A percentile compares a stretch with the other conserved stretches of the same genome.
phyloP scores from a whole-genome alignment of 2,888 invertebrate genomes.

The Macroteleia sp. region DNA sequence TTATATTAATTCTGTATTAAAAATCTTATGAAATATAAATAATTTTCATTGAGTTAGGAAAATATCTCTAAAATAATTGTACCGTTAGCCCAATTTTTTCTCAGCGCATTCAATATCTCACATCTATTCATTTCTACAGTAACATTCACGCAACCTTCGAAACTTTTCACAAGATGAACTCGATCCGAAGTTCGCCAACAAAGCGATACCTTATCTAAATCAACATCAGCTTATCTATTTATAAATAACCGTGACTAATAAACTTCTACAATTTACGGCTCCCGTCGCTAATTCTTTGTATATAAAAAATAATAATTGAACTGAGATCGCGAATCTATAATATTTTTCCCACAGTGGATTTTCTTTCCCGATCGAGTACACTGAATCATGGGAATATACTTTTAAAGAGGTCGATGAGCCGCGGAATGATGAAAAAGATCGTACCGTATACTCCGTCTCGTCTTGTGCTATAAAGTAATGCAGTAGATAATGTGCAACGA shows the following conservation, averaged over 20 bases:
- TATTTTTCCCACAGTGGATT: slow-evolving; percentile 19
- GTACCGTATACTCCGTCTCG: slow-evolving; percentile 12
- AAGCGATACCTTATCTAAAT: slow-evolving; percentile 15
- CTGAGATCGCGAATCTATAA: slow-evolving; percentile 13
- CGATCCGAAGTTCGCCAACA: not conserved
- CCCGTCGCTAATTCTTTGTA: slow-evolving; percentile 20
- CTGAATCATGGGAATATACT: slow-evolving; percentile 36
- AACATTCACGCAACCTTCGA: slow-evolving; percentile 5
- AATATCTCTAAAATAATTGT: not conserved
- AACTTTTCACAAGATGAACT: slow-evolving; percentile 6
- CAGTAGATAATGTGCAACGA: slow-evolving; percentile 17
- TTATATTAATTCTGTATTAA: no score
- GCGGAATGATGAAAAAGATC: slow-evolving; percentile 31
- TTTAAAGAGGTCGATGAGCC: slow-evolving; percentile 49
- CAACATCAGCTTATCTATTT: not conserved
- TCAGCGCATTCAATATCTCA: not conserved
- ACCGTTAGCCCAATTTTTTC: slow-evolving; percentile 1
- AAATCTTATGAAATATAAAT: no score
- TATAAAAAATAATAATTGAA: slow-evolving; percentile 31
- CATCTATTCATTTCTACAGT: not conserved
- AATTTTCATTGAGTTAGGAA: not conserved
- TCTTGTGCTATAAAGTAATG: slow-evolving; percentile 19
- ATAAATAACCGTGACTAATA: slow-evolving; percentile 8
- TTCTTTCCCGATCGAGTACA: slow-evolving; percentile 1
- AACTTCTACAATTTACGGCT: slow-evolving; percentile 5